Conservation (phyloP, 1,140 invertebrate species). For the Plectus sambesii region DNA sequence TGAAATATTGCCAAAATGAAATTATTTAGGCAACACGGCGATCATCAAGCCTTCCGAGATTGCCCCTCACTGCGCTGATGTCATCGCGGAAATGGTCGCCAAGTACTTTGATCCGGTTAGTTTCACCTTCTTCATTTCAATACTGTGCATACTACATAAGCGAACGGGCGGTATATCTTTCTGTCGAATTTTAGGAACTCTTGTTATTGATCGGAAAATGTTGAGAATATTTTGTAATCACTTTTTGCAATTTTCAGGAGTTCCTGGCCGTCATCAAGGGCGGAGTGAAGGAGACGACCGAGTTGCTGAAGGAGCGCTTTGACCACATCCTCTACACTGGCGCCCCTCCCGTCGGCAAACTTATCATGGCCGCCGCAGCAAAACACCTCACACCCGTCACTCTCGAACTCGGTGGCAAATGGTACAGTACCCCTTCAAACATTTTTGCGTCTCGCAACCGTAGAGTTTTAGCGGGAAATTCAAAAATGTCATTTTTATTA, state of each 20-base stretch:
- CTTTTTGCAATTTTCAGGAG: conserved; percentile 43
- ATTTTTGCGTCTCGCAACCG: too few species aligned
- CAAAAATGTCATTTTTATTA: not conserved
- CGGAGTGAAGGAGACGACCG: conserved; percentile 67
- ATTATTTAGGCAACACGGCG: conserved; percentile 69
- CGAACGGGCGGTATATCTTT: not conserved
- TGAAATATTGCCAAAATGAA: conserved; percentile 14
- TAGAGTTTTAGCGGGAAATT: too few species aligned
- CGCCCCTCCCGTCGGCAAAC: conserved; percentile 61
- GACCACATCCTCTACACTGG: conserved; percentile 97
- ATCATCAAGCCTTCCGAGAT: conserved; percentile 93
- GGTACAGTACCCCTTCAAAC: conserved; percentile 33
- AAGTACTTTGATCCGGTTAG: conserved; percentile 74
- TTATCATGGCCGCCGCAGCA: conserved; percentile 72
- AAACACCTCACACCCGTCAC: conserved; percentile 79
- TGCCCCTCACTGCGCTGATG: conserved; percentile 58
- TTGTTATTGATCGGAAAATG: not conserved
- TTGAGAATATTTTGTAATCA: conserved; percentile 5
- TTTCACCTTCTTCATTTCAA: too few species aligned
- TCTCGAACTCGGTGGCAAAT: conserved; percentile 80
- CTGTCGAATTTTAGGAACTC: conserved; percentile 5
- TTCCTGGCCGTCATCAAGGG: conserved; percentile 57
- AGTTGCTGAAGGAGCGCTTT: conserved; percentile 71
- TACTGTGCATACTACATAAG: not conserved
- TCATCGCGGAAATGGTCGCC: conserved; percentile 65